A percentile compares a stretch with the other conserved stretches of the same genome.
Evolutionary conservation across 2,797 vertebrate species (phyloP).

Genomic region (Artibeus lituratus): DNA sequence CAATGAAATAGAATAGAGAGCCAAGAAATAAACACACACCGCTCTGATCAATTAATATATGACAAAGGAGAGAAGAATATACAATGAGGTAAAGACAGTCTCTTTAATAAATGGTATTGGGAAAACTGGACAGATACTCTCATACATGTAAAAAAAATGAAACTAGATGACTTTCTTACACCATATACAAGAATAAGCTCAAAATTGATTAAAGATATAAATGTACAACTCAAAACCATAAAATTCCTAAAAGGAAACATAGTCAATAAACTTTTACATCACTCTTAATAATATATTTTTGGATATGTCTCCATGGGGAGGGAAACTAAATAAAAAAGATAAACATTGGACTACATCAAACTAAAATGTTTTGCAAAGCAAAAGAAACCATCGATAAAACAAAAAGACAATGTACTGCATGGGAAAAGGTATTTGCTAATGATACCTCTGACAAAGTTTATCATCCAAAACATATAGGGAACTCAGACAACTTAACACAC

Average conservation of each 20-base stretch:
- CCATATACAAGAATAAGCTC: neutral
- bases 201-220: neutral
- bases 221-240: neutral
- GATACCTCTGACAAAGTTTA: neutral
- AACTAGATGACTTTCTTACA: neutral
- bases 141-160: neutral
- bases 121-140: neutral
- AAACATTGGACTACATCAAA: neutral
- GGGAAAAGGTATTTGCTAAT: neutral
- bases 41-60: neutral
- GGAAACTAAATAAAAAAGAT: neutral
- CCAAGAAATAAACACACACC: neutral
- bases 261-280: neutral
- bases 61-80: neutral
- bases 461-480: neutral
- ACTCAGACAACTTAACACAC: neutral
- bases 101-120: neutral
- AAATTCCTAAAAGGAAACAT: neutral
- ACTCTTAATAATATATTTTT: neutral
- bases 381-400: neutral
- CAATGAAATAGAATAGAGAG: neutral
- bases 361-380: neutral
- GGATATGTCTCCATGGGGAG: neutral
- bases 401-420: neutral
- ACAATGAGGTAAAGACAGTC: neutral